A percentile compares a stretch with the other conserved stretches of the same genome.
These are phyloP conservation scores for Trichogramma dendrolimi DNA, from an alignment of 2,888 invertebrate species.

Conservation along the genomic window DNA sequence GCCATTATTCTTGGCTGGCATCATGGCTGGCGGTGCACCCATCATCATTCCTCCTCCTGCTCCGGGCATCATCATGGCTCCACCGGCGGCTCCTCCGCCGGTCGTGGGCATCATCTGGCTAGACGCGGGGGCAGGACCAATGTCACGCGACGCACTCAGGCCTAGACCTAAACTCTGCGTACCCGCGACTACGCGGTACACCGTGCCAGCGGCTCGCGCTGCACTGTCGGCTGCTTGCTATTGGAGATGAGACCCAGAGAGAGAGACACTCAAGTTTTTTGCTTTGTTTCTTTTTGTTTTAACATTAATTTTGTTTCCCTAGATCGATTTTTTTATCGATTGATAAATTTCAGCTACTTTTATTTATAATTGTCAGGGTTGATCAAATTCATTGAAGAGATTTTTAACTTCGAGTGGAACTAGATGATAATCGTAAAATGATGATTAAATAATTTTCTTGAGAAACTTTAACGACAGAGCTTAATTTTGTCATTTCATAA, in stretches of 20 bases:
- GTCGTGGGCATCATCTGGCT: constrained; percentile 31
- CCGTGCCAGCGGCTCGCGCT: constrained; percentile 74
- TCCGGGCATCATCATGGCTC: constrained; percentile 41
- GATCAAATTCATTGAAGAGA: neutral
- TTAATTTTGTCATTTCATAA: too few relatives aligned
- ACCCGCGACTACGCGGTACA: constrained; percentile 73
- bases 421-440: neutral
- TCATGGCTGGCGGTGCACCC: constrained; percentile 12
- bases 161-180: constrained; percentile 73
- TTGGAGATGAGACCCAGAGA: constrained; percentile 8
- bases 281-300: neutral
- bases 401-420: neutral
- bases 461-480: too few relatives aligned
- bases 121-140: constrained; percentile 49
- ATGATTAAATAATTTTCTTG: too few relatives aligned
- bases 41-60: constrained; percentile 33
- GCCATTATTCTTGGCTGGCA: neutral
- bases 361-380: too few relatives aligned
- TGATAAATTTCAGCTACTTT: too few relatives aligned
- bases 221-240: constrained; percentile 71
- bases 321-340: too few relatives aligned
- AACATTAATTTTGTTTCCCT: too few relatives aligned
- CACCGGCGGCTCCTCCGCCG: constrained; percentile 34
- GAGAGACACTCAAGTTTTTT: constrained; percentile 3
- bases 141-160: constrained; percentile 58